Conservation (phyloP, 2,888 invertebrate species). For the Oligia latruncula region DNA sequence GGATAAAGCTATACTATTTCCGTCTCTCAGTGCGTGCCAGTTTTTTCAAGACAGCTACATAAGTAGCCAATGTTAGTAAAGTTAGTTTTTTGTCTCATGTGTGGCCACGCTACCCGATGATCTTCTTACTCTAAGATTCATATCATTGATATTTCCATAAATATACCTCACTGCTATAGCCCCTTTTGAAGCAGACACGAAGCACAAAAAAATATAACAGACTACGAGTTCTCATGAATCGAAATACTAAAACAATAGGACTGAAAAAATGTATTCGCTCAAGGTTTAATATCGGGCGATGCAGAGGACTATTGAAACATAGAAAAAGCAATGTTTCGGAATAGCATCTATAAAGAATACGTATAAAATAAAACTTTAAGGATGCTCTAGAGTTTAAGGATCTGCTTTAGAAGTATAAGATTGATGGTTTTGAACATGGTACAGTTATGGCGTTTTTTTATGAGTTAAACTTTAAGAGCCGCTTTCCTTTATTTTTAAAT, state of each 20-base stretch:
- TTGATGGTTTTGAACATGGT: constrained; percentile 7
- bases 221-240: background rate
- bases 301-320: constrained; percentile 13
- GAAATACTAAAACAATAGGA: constrained; percentile 27
- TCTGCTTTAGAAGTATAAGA: constrained; percentile 6
- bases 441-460: background rate
- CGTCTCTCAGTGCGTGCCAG: too few relatives aligned
- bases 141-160: background rate
- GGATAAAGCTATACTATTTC: too few relatives aligned
- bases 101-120: too few relatives aligned
- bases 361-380: constrained; percentile 38
- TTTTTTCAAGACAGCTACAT: too few relatives aligned
- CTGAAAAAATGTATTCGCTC: constrained; percentile 24
- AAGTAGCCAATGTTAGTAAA: too few relatives aligned
- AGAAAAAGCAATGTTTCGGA: background rate
- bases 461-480: background rate
- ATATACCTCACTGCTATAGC: background rate
- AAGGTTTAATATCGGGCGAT: constrained; percentile 11
- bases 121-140: background rate
- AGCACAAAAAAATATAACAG: background rate
- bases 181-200: background rate
- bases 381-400: constrained; percentile 19
- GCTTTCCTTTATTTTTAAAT: background rate
- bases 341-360: constrained; percentile 31
- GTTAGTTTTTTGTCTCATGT: too few relatives aligned